Conservation (phyloP, 2,797 vertebrate genomes). For the Eulemur coronatus region DNA sequence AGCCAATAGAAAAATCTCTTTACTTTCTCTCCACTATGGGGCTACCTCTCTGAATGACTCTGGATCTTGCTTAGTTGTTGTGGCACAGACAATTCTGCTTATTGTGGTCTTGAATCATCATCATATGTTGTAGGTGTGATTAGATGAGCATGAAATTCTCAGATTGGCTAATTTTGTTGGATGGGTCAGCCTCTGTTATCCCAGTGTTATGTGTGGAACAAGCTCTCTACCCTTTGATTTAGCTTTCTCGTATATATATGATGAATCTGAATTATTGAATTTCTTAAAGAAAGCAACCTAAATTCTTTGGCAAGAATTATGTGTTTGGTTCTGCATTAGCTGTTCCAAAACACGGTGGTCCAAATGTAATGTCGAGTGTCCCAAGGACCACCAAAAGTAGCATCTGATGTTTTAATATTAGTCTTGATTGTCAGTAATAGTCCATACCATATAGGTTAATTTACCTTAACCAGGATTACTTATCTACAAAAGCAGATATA, state of each 20-base stretch:
- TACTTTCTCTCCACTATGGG: neutral
- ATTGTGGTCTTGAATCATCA: neutral
- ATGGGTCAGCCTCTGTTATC: neutral
- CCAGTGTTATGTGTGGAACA: neutral
- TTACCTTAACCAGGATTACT: neutral
- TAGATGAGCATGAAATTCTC: neutral
- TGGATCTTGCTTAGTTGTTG: neutral
- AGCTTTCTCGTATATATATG: neutral
- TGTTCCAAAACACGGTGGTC: neutral
- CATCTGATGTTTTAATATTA: neutral
- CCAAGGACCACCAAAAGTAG: neutral
- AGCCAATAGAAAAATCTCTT: neutral
- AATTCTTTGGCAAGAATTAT: neutral
- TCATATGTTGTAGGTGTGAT: neutral
- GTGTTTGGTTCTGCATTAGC: neutral
- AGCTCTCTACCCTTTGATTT: neutral
- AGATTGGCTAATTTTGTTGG: neutral
- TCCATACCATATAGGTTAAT: neutral
- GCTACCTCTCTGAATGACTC: neutral
- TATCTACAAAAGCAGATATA: neutral
- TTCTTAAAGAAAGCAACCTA: neutral
- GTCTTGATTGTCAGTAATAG: neutral
- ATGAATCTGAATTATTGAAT: neutral
- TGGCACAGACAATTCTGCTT: neutral
- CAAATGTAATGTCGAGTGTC: neutral